These are phyloP conservation scores for Sardinella longiceps DNA, from an alignment of 2,797 vertebrate species.

Conservation along the genomic window DNA sequence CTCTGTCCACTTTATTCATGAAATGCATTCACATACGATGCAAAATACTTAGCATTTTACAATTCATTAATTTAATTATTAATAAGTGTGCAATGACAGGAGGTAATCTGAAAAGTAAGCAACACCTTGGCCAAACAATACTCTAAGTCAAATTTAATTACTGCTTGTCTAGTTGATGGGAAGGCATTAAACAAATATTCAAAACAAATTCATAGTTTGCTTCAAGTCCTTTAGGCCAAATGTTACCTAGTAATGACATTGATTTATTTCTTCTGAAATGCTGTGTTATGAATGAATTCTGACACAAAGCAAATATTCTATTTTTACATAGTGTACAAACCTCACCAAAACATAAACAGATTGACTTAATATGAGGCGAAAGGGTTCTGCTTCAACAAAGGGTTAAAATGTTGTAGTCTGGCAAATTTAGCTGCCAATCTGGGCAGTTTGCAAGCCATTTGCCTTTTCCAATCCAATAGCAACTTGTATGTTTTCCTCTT, in stretches of 20 bases:
- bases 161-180: neutral
- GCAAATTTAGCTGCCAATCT: neutral
- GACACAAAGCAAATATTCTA: neutral
- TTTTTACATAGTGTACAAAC: neutral
- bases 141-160: neutral
- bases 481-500: neutral
- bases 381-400: neutral
- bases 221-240: neutral
- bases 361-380: neutral
- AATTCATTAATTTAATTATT: neutral
- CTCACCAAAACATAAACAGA: neutral
- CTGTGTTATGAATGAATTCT: neutral
- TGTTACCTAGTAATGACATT: neutral
- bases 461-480: neutral
- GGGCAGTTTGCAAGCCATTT: neutral
- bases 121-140: neutral
- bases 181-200: neutral
- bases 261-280: neutral
- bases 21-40: neutral
- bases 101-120: neutral
- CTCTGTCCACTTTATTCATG: neutral
- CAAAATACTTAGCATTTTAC: neutral
- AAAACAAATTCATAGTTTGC: too few relatives aligned
- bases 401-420: neutral
- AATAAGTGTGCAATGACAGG: neutral